phyloP scores from a whole-genome alignment of 2,113 vertebrate genomes.

The Austrofundulus limnaeus region DNA sequence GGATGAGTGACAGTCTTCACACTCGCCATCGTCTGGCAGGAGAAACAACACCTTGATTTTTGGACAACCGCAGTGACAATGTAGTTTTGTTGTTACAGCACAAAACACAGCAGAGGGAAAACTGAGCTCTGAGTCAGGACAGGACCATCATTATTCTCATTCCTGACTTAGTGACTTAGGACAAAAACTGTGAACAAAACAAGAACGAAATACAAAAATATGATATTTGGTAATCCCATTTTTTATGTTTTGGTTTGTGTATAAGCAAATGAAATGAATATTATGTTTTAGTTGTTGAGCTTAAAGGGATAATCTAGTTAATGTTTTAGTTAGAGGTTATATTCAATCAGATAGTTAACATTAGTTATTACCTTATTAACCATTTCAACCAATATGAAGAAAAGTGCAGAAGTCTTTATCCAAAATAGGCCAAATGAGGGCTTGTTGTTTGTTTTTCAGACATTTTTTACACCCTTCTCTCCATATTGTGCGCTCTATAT shows the following conservation, averaged over 20 bases:
- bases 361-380: no score
- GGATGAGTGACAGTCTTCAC: conserved; percentile 71
- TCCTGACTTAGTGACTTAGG: background rate
- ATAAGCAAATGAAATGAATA: background rate
- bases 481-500: no score
- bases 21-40: conserved; percentile 67
- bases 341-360: no score
- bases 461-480: no score
- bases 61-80: background rate
- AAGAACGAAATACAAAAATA: background rate
- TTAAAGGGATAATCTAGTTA: no score
- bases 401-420: no score
- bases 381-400: no score
- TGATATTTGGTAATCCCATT: background rate
- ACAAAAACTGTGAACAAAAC: background rate
- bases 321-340: no score
- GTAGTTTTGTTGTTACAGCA: background rate
- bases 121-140: background rate
- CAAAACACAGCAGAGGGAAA: background rate
- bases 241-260: background rate
- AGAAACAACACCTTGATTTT: background rate
- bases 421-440: no score
- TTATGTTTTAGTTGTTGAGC: no score
- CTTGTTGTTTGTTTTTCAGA: no score
- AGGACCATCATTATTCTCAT: background rate